Conservation (phyloP, 2,797 vertebrate genomes). For the Alcedo quadribrachys region DNA sequence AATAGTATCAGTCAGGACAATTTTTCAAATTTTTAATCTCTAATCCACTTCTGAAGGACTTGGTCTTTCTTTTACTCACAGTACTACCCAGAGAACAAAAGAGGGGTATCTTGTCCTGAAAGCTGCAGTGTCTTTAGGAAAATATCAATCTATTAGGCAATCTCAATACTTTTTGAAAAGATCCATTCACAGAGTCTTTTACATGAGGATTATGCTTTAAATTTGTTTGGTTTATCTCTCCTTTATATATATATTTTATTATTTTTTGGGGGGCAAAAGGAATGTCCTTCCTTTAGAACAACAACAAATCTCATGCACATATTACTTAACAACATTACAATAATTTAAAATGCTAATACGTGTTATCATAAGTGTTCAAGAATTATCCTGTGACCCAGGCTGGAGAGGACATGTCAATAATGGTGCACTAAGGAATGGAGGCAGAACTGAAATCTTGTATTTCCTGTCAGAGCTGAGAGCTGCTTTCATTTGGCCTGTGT, state of each 20-base stretch:
- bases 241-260: background rate
- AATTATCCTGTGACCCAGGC: background rate
- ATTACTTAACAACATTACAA: background rate
- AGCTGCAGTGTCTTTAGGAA: background rate
- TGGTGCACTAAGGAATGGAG: background rate
- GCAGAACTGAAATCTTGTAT: background rate
- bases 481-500: background rate
- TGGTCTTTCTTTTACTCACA: background rate
- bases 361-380: background rate
- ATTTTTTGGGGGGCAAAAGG: background rate
- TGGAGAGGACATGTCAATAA: background rate
- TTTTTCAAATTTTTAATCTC: background rate
- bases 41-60: background rate
- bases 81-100: background rate
- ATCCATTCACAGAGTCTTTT: background rate
- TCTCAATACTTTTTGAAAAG: background rate
- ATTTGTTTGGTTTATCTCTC: background rate
- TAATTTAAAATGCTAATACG: background rate
- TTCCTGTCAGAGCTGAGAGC: background rate
- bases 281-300: background rate
- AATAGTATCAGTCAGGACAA: background rate
- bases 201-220: background rate
- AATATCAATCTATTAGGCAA: background rate
- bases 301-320: background rate
- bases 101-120: background rate